A percentile compares a stretch with the other conserved stretches of the same genome.
These are phyloP conservation scores for Nymphalis urticae DNA, from an alignment of 2,888 invertebrate genomes.

Conservation along the genomic window DNA sequence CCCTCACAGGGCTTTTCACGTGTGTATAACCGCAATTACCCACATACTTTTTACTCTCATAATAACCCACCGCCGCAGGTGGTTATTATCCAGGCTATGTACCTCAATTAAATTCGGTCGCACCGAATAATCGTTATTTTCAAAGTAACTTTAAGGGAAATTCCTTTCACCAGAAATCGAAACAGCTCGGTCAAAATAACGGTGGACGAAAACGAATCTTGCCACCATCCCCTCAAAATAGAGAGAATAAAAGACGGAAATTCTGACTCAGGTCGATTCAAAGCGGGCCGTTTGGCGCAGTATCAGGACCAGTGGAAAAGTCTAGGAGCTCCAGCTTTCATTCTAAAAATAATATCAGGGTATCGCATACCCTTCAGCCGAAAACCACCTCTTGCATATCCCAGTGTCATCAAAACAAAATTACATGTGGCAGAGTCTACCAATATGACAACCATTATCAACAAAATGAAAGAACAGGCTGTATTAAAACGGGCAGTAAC, in stretches of 20 bases:
- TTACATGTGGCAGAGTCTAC: conserved; percentile 20
- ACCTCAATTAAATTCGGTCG: too few relatives aligned
- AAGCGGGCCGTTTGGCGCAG: not conserved
- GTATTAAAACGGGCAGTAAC: conserved; percentile 14
- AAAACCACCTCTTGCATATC: not conserved
- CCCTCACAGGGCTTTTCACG: too few relatives aligned
- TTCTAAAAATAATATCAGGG: conserved; percentile 32
- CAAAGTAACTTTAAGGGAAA: too few relatives aligned
- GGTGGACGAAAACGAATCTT: too few relatives aligned
- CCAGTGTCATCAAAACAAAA: not conserved
- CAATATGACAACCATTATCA: conserved; percentile 32
- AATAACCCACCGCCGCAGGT: too few relatives aligned
- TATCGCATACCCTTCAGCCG: conserved; percentile 30
- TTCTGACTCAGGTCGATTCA: conserved; percentile 19
- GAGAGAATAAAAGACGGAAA: not conserved
- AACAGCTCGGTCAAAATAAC: too few relatives aligned
- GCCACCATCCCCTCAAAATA: too few relatives aligned
- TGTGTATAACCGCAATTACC: too few relatives aligned
- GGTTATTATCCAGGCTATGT: too few relatives aligned
- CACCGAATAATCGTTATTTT: too few relatives aligned
- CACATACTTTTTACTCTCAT: too few relatives aligned
- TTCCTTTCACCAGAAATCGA: too few relatives aligned
- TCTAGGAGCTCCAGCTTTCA: conserved; percentile 26
- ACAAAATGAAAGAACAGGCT: conserved; percentile 16
- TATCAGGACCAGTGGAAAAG: conserved; percentile 22